phyloP scores from a whole-genome alignment of 2,113 vertebrate species.

The Brachirus orientalis region DNA sequence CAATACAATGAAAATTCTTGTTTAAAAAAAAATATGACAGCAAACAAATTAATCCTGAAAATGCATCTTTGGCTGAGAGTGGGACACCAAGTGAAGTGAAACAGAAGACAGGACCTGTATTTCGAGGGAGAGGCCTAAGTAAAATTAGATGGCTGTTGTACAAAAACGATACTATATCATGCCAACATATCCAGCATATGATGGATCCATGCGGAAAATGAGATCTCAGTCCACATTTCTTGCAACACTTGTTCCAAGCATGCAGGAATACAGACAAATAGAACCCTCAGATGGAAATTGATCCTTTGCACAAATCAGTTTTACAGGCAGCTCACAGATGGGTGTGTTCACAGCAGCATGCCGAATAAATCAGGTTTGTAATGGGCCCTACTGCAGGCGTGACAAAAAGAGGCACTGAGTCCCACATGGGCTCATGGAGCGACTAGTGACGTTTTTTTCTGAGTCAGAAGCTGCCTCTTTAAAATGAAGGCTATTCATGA shows the following conservation, averaged over 20 bases:
- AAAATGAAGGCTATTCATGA: constrained; percentile 52
- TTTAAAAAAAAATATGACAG: constrained; percentile 15
- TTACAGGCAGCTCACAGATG: constrained; percentile 61
- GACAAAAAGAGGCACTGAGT: constrained; percentile 50
- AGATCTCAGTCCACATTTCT: constrained; percentile 67
- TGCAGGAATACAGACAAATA: constrained; percentile 57
- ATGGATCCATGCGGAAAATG: constrained; percentile 62
- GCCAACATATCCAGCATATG: constrained; percentile 30
- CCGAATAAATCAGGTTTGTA: constrained; percentile 64
- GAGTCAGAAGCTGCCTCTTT: constrained; percentile 30
- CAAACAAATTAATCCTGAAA: constrained; percentile 33
- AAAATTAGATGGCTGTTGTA: constrained; percentile 50
- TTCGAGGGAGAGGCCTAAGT: constrained; percentile 19
- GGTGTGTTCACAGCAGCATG: constrained; percentile 53
- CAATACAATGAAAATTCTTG: constrained; percentile 28
- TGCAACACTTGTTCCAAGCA: constrained; percentile 44
- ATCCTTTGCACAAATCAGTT: constrained; percentile 64
- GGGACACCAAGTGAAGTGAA: constrained; percentile 21
- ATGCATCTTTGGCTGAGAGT: not conserved
- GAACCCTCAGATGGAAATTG: constrained; percentile 68
- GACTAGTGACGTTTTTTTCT: constrained; percentile 26
- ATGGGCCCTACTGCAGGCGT: constrained; percentile 56
- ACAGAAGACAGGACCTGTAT: constrained; percentile 38
- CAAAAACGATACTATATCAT: constrained; percentile 50
- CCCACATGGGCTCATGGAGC: constrained; percentile 24